phyloP scores from a whole-genome alignment of 2,113 vertebrate genomes.

The Vireo altiloquus region DNA sequence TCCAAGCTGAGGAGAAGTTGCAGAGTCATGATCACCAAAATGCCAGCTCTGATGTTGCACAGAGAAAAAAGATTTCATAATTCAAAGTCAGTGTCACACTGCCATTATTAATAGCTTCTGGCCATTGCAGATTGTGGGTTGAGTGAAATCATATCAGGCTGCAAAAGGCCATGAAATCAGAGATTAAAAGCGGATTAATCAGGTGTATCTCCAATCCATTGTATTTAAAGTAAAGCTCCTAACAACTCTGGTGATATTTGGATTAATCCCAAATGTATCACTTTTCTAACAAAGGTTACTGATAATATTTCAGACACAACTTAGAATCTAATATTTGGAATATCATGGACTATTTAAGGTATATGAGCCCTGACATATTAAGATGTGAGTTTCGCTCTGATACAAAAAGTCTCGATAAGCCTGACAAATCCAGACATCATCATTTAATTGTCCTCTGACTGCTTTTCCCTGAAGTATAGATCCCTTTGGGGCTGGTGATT shows the following conservation, averaged over 20 bases:
- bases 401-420: neutral
- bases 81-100: neutral
- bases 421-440: conserved; percentile 6
- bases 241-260: neutral
- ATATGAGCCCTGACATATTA: conserved; percentile 39
- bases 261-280: neutral
- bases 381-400: neutral
- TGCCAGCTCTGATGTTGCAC: neutral
- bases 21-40: rapidly evolving
- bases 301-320: neutral
- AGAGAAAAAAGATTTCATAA: neutral
- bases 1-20: neutral
- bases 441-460: conserved; percentile 13
- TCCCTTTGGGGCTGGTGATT: neutral
- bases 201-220: neutral
- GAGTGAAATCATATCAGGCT: neutral
- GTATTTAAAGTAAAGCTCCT: conserved; percentile 7
- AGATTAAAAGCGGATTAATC: neutral
- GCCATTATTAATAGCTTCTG: neutral
- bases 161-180: neutral
- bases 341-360: conserved; percentile 20
- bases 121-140: neutral
- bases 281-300: neutral
- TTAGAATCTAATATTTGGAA: neutral
- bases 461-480: neutral